These are phyloP conservation scores for Pyrocephalus nanus DNA, from an alignment of 2,797 vertebrate species.

Conservation along the genomic window DNA sequence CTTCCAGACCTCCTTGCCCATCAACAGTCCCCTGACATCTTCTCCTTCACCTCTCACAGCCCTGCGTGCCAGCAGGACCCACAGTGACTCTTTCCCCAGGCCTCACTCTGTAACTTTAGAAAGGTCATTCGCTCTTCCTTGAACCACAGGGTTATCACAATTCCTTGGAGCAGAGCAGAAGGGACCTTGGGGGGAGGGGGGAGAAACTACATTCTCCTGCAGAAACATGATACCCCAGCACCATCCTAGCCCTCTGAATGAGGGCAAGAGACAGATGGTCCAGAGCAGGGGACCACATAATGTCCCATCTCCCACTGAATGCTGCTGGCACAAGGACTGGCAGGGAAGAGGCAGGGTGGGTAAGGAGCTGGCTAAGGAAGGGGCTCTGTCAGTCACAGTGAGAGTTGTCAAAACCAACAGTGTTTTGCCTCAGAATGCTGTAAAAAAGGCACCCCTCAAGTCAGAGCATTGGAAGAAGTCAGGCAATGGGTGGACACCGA, in stretches of 20 bases:
- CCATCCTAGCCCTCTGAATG: background rate
- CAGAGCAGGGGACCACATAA: background rate
- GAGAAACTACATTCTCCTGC: background rate
- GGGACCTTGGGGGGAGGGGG: background rate
- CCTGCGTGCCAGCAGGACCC: background rate
- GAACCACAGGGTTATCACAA: background rate
- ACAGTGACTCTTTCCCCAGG: background rate
- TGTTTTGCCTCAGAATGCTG: background rate
- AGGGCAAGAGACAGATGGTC: constrained; percentile 5
- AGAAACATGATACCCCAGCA: background rate
- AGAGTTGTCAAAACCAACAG: background rate
- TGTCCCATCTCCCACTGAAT: background rate
- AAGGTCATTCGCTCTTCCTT: constrained; percentile 46
- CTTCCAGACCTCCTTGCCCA: background rate
- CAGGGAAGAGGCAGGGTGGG: background rate
- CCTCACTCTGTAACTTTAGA: constrained; percentile 54
- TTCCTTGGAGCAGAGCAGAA: background rate
- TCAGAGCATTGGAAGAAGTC: background rate
- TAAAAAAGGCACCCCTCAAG: background rate
- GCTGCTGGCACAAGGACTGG: background rate
- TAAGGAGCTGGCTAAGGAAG: background rate
- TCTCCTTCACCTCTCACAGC: background rate
- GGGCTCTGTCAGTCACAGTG: background rate
- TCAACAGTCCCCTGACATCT: background rate
- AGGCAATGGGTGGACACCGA: background rate